A percentile compares a stretch with the other conserved stretches of the same genome.
phyloP scores from a whole-genome alignment of 2,113 vertebrate genomes.

The Scomber colias region DNA sequence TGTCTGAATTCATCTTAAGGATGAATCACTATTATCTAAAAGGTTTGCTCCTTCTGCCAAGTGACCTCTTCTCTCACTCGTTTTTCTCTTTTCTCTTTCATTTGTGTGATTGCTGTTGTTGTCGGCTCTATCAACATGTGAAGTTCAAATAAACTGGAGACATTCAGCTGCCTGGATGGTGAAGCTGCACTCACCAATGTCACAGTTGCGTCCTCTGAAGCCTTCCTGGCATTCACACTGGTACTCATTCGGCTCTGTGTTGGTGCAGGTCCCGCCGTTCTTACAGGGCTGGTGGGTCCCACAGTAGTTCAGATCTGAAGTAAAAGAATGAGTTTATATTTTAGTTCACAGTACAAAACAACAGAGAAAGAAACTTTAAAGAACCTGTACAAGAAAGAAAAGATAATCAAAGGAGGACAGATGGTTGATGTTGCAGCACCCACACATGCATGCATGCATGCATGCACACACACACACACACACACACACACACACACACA shows the following conservation, averaged over 20 bases:
- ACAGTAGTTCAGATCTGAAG: constrained; percentile 87
- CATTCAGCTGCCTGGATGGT: background rate
- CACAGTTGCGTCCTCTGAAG: constrained; percentile 85
- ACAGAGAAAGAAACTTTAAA: background rate
- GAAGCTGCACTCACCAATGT: constrained; percentile 80
- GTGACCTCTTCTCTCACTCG: background rate
- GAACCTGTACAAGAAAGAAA: background rate
- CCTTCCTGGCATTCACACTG: constrained; percentile 87
- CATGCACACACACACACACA: background rate
- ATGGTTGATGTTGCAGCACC: constrained; percentile 15
- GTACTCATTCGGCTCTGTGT: constrained; percentile 88
- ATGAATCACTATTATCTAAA: too few species aligned
- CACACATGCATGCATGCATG: background rate
- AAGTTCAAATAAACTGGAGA: background rate
- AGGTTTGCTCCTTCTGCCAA: background rate
- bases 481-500: too few species aligned
- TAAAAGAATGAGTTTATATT: background rate
- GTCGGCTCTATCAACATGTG: background rate
- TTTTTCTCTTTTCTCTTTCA: background rate
- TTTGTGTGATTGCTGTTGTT: background rate
- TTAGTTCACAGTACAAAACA: constrained; percentile 11
- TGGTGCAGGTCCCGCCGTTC: constrained; percentile 86
- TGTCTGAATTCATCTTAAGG: too few species aligned
- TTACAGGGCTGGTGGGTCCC: constrained; percentile 87
- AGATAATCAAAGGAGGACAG: background rate